Evolutionary conservation across 2,888 invertebrate species (phyloP), one percentile per base, ranked within the genome.

Genomic region (Drosophila buzzatii): DNA sequence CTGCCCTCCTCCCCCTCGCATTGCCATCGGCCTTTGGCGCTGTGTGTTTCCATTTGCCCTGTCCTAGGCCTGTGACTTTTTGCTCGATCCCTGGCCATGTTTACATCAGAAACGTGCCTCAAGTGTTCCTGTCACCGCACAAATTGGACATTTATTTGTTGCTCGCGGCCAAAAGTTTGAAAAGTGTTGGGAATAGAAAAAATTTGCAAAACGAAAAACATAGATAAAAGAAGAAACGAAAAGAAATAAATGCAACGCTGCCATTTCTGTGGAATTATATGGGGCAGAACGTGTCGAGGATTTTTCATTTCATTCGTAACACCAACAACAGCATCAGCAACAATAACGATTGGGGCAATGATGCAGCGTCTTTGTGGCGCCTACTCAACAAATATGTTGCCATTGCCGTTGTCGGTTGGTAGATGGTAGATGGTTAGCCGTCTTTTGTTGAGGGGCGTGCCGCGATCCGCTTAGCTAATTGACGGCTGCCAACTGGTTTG

Each of bases 121-220:
- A 90, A 85, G 90, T 85, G 85, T 90, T 85, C 89, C 85, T 85
- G 85, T 90, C 85, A 90, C 86, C 80, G 86, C 90, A 90, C 90
- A 90, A 85, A 90, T 90, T 85, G 90, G 90, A 85, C 90, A 90
- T 90, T 85, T 90, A 85, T 85, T 90, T 90, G 89, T 60, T 81
- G 90, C 82, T 64, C 14, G 79, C 83, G 82, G 82, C 53, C 47
- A 69, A 72, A 79, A 78, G 70, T 62, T 67, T 65, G 57, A 79
- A 76, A 76, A 81, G 81, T 76, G 77, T 74, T 75, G 64, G 60
- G 69, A 68, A 66, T 44, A 66, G 31, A 47, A 60, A 58, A 59
- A 27, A 41, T 56, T 56, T 55, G 47, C 45, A 52, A 52, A 58
- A 57, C 61, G n/a, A 12, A 55, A 39, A 37, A 39, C 18, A 12